phyloP scores from a whole-genome alignment of 2,888 invertebrate species.

The Zaprionus lineosus region DNA sequence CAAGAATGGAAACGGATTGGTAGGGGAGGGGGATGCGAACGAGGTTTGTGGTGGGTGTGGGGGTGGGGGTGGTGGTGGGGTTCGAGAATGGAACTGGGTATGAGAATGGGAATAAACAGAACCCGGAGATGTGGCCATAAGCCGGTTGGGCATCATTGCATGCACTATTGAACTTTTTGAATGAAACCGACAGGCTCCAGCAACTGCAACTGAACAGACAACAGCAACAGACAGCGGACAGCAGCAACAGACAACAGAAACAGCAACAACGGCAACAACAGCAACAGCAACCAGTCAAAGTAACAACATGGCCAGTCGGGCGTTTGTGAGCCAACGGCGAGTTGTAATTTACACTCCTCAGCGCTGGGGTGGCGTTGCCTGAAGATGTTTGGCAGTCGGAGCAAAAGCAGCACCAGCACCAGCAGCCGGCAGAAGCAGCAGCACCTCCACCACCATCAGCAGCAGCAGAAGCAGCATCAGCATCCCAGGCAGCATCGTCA shows the following conservation, averaged over 20 bases:
- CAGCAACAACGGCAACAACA: slow-evolving; percentile 10
- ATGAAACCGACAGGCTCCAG: slow-evolving; percentile 74
- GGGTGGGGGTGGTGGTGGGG: neutral
- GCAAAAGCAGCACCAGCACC: neutral
- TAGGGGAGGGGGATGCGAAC: slow-evolving; percentile 8
- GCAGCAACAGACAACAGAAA: slow-evolving; percentile 3
- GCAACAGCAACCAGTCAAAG: slow-evolving; percentile 33
- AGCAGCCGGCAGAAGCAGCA: slow-evolving; percentile 29
- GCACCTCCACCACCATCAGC: slow-evolving; percentile 49
- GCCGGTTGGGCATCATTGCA: slow-evolving; percentile 56
- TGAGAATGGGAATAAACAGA: slow-evolving; percentile 46
- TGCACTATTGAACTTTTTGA: slow-evolving; percentile 77
- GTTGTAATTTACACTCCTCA: slow-evolving; percentile 73
- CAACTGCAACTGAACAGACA: slow-evolving; percentile 31
- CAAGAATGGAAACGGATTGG: slow-evolving; percentile 7
- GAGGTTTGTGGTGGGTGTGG: neutral
- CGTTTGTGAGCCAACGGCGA: slow-evolving; percentile 64
- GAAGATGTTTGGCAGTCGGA: slow-evolving; percentile 30
- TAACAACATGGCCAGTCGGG: slow-evolving; percentile 52
- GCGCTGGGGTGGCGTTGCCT: slow-evolving; percentile 68
- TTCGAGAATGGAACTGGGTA: slow-evolving; percentile 11
- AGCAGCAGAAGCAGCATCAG: slow-evolving; percentile 18
- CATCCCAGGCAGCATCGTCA: slow-evolving; percentile 47
- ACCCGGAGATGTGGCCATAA: slow-evolving; percentile 19
- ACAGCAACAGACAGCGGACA: slow-evolving; percentile 2